Evolutionary conservation across 2,113 vertebrate genomes (phyloP), one percentile per base, ranked within the genome.

Genomic region (Hydrolagus affinis): DNA sequence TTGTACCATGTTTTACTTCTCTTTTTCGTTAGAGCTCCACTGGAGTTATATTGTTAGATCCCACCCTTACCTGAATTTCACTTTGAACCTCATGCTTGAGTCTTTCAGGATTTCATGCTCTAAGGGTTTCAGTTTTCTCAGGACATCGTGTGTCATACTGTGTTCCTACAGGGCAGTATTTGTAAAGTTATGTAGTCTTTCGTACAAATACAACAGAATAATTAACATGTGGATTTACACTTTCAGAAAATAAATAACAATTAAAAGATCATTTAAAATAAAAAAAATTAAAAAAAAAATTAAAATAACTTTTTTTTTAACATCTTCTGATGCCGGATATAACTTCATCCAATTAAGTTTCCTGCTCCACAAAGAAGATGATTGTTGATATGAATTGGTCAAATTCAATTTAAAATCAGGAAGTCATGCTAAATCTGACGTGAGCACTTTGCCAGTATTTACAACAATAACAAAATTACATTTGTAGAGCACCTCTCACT

Each of bases 101-200:
- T 94, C 93, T 89, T 88, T 93, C 76, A 92, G 44, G 76, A 94
- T 89, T 57, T 91, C 85, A 23, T 91, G 91, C 76, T 94, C 94
- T 77, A 86, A 70, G 8, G 93, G 93, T 86, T 89, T 91, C 70
- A 94, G 88, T 86, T 91, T 91, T 85, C 89, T 91, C 86, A 94
- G 85, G 85, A 94, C 88, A 57, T 90, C 90, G 86, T 91, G 69
- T 44, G 92, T 86, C 85, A 90, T 86, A 85, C 57, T 89, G 30
- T 87, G 69, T 86, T 93, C 92, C 94, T 94, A 86, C 88, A 89
- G 11, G 60, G 25, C 8, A 83, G 32, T 17, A 32, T 6, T 30
- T 15, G 62, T 32, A 64, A 66, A 83, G 28, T 30, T 68, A 4
- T 17, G 25, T 14, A 80, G 25, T 28, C 64, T 80, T 64, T 66